Evolutionary conservation across 2,113 vertebrate species (phyloP).

Genomic region (Oreocharis arfaki): DNA sequence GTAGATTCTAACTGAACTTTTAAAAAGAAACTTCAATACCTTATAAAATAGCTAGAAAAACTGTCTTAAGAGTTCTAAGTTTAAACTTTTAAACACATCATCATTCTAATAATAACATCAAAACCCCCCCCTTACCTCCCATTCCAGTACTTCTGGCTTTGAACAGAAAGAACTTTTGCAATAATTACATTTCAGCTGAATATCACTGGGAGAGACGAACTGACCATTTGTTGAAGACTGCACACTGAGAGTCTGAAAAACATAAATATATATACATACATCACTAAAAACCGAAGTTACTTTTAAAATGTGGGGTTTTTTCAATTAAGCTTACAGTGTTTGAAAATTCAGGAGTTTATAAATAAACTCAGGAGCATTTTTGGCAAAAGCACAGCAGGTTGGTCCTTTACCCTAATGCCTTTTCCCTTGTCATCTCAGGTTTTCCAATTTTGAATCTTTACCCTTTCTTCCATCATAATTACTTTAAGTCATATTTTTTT

Average conservation of each 20-base stretch:
- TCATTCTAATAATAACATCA: neutral
- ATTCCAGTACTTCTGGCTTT: constrained; percentile 93
- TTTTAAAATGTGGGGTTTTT: neutral
- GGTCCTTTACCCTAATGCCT: neutral
- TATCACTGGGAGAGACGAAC: constrained; percentile 75
- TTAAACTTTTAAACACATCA: neutral
- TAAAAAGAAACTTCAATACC: neutral
- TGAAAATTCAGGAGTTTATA: neutral
- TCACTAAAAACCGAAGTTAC: neutral
- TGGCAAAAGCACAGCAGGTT: neutral
- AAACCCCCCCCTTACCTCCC: constrained; percentile 82
- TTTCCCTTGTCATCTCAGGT: neutral
- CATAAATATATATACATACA: neutral
- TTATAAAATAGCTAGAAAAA: neutral
- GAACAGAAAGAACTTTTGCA: constrained; percentile 91
- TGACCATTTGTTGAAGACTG: constrained; percentile 90
- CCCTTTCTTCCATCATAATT: neutral
- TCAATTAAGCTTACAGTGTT: neutral
- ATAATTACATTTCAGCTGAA: constrained; percentile 96
- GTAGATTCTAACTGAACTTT: neutral
- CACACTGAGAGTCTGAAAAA: constrained; percentile 84
- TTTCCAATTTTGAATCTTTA: neutral
- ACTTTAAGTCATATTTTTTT: neutral
- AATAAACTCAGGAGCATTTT: neutral
- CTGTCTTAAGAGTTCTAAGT: neutral